These are phyloP conservation scores for Gasterosteus aculeatus DNA, from an alignment of 2,113 vertebrate species.

Conservation along the genomic window DNA sequence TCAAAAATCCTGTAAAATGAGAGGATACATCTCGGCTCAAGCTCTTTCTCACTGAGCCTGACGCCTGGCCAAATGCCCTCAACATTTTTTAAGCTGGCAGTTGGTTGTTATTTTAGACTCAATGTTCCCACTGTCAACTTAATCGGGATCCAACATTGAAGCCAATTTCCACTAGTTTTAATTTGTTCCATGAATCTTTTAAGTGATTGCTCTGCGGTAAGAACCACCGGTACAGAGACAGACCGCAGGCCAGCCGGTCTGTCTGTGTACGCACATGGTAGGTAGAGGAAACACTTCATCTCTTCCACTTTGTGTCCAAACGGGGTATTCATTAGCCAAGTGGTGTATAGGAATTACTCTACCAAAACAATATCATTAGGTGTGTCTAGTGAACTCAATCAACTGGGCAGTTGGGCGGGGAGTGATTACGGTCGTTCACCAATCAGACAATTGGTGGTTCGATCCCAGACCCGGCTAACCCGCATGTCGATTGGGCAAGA, in stretches of 20 bases:
- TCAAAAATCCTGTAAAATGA: conserved; percentile 31
- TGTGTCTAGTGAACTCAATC: background rate
- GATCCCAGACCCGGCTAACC: no score
- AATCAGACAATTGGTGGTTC: no score
- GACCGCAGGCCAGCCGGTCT: no score
- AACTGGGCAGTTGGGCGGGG: background rate
- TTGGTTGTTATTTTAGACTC: conserved; percentile 29
- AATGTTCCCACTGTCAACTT: conserved; percentile 19
- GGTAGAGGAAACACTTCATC: no score
- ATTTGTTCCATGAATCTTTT: background rate
- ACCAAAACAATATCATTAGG: background rate
- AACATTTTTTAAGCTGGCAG: conserved; percentile 16
- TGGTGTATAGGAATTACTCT: no score
- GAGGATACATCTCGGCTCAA: conserved; percentile 31
- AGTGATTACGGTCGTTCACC: no score
- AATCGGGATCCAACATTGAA: conserved; percentile 1
- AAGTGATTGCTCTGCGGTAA: background rate
- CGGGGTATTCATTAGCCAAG: background rate
- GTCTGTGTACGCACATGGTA: no score
- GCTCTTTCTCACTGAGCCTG: conserved; percentile 10
- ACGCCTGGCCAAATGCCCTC: background rate
- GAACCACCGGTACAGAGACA: background rate
- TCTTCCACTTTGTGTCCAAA: background rate
- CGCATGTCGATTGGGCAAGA: no score
- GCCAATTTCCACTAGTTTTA: background rate